Percentiles rank a stretch among this genome's conserved stretches.
phyloP scores from a whole-genome alignment of 2,797 vertebrate species.

The Macropodus opercularis region DNA sequence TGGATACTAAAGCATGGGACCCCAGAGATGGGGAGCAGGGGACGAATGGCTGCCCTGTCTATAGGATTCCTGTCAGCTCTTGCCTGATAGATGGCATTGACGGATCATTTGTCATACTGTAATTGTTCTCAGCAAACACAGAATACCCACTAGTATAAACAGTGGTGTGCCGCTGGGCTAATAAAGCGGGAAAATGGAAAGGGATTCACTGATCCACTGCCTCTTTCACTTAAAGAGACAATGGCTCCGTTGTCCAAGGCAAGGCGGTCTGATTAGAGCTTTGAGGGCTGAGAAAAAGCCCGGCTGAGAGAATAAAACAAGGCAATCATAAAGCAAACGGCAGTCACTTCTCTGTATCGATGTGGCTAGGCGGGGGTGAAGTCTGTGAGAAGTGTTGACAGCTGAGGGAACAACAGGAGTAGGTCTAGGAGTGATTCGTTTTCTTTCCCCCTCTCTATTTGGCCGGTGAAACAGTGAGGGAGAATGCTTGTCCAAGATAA shows the following conservation, averaged over 20 bases:
- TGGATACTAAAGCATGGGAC: constrained; percentile 95
- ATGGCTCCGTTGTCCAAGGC: constrained; percentile 75
- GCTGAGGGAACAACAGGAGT: constrained; percentile 80
- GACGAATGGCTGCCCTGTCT: constrained; percentile 95
- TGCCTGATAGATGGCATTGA: constrained; percentile 99
- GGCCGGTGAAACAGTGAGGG: constrained; percentile 70
- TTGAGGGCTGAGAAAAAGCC: constrained; percentile 70
- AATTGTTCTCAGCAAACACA: constrained; percentile 99
- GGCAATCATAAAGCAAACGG: constrained; percentile 84
- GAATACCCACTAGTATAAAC: constrained; percentile 99
- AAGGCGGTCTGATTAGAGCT: constrained; percentile 78
- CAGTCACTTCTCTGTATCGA: constrained; percentile 84
- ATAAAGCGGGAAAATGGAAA: constrained; percentile 94
- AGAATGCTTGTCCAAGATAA: constrained; percentile 77
- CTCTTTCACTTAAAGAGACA: constrained; percentile 81
- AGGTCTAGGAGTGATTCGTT: constrained; percentile 78
- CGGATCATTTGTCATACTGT: constrained; percentile 99
- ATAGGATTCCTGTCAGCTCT: constrained; percentile 99
- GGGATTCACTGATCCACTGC: constrained; percentile 92
- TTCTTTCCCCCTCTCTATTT: constrained; percentile 74
- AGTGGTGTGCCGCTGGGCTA: constrained; percentile 91
- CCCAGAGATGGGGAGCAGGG: constrained; percentile 90
- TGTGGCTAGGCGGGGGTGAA: constrained; percentile 75
- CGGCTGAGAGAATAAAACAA: constrained; percentile 78
- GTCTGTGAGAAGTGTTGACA: constrained; percentile 79